phyloP scores from a whole-genome alignment of 23 tunicate genomes.

The Pegea sp. region DNA sequence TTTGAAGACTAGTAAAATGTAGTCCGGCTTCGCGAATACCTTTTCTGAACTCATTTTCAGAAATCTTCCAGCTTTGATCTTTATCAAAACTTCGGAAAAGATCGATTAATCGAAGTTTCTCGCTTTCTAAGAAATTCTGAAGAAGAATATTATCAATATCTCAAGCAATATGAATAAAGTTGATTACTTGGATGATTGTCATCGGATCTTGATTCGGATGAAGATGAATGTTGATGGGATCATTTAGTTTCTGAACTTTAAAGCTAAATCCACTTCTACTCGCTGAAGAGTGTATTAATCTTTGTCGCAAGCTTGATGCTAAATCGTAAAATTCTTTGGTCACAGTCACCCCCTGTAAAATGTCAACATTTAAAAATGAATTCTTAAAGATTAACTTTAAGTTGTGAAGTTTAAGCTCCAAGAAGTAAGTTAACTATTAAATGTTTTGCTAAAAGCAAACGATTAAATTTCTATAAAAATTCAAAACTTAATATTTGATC shows the following conservation, averaged over 20 bases:
- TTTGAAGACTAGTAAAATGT: constrained; percentile 22
- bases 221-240: not conserved
- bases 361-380: too few species aligned
- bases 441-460: too few species aligned
- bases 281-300: too few species aligned
- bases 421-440: too few species aligned
- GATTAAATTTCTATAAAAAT: too few species aligned
- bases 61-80: constrained; percentile 65
- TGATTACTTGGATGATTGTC: constrained; percentile 32
- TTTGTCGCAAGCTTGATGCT: too few species aligned
- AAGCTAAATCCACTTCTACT: constrained; percentile 16
- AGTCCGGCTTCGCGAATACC: constrained; percentile 48
- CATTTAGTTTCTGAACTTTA: too few species aligned
- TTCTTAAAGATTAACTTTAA: too few species aligned
- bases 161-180: not conserved
- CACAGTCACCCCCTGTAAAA: too few species aligned
- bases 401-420: too few species aligned
- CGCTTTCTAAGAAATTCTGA: constrained; percentile 49
- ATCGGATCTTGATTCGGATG: constrained; percentile 28
- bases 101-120: constrained; percentile 43
- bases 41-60: constrained; percentile 40
- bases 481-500: too few species aligned
- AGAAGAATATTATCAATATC: not conserved
- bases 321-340: too few species aligned
- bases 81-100: constrained; percentile 63